Evolutionary conservation across 2,888 invertebrate species (phyloP), one percentile per base, ranked within the genome.

Genomic region (Agrotis ipsilon): DNA sequence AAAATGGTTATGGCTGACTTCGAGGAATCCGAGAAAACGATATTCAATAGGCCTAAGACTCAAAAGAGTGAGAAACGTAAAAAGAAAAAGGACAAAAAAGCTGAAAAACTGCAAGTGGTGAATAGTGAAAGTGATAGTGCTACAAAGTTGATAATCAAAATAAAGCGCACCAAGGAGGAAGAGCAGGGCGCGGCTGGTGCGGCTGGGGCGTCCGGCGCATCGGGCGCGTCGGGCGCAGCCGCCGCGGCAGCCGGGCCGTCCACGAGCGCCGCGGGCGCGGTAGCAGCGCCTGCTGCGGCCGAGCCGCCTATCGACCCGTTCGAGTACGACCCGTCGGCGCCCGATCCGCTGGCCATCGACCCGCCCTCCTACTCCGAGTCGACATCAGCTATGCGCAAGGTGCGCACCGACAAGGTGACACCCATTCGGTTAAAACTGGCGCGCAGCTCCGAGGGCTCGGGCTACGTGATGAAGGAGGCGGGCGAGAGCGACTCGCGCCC

Each of bases 371-470:
- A 93, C 90, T 87, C 95, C 71, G 92, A 95, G 82, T 84, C 93
- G 71, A 80, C 93, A 64, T 88, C 95, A 87, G 89, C 96, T 85
- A 83, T 97, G 88, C 96, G 97, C 69, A 97, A 97, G 89, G 96
- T 97, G 81, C 97, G 97, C 87, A 96, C 97, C 77, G 97, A 97
- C 70, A 97, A 97, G 94, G 97, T 97, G 84, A 97, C 98, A 48
- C 98, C 98, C 18, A 98, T 98, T 82, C 97, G 98, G 82, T 97
- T 98, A 95, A 98, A 98, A 97, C 92, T 98, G 82, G 97, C 98
- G 62, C 97, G 98, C 80, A 98, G 97, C 87, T 97, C 98, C 76
- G 98, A 98, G 88, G 98, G 98, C 80, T 98, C 97, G 52, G 97
- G 97, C 45, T 97, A 97, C 90, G 96, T 97, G 83, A 97, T 97